phyloP scores from a whole-genome alignment of 2,113 vertebrate species.

The Otolemur garnettii region DNA sequence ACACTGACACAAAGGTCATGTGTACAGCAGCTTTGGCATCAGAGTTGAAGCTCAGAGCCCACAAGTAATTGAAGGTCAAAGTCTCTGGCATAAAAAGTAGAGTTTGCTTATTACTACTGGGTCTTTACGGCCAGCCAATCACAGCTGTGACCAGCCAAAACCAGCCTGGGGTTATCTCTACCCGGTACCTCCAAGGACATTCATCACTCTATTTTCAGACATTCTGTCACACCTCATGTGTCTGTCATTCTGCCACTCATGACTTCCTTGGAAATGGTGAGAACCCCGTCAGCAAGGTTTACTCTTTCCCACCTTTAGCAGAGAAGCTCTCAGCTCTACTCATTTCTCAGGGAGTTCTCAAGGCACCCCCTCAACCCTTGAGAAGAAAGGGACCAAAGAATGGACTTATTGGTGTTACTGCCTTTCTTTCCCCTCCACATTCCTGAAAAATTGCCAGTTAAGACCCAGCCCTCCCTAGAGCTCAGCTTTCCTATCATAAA shows the following conservation, averaged over 20 bases:
- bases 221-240: background rate
- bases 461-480: background rate
- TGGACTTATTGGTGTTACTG: background rate
- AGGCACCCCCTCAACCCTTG: background rate
- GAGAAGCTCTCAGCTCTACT: background rate
- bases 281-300: background rate
- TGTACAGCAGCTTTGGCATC: background rate
- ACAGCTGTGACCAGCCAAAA: background rate
- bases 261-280: background rate
- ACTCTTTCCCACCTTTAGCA: background rate
- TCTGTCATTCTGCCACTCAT: background rate
- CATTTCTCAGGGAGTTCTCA: background rate
- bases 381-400: background rate
- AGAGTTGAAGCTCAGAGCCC: background rate
- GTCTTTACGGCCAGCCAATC: background rate
- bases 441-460: background rate
- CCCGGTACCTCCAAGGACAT: background rate
- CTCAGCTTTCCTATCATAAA: background rate
- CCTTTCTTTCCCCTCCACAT: background rate
- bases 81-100: background rate
- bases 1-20: slow-evolving; percentile 31
- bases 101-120: background rate
- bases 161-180: background rate
- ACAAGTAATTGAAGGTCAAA: slow-evolving; percentile 15
- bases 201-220: background rate